Base-by-base conservation (phyloP, 37 sponge, comb jelly and placozoan genomes). In the Eunapius fragilis region DNA sequence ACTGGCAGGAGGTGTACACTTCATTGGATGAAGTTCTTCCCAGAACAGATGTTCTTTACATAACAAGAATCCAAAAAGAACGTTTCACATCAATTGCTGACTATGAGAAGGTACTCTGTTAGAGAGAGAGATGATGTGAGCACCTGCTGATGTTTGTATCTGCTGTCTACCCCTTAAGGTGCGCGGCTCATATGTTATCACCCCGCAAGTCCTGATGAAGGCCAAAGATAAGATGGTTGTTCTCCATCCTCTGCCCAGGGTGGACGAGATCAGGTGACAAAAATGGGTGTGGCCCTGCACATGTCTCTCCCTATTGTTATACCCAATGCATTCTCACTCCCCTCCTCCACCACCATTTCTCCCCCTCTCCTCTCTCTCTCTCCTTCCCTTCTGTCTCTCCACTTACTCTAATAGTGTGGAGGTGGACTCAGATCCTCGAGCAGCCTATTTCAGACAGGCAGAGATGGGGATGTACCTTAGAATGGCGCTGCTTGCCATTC, bases 391-490 rank as follows among this genome's bases (percentile, higher is more conserved):
- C 17, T 58, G 58, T 19, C 58, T 58, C 58, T 19, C 58, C 6
- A 12, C 58, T 45, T 9, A 19, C 58, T 19, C 58, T 11, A 41
- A 41, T 6, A 97, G 98, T 90, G 84, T 85, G 87, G 97, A 97
- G 27, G 94, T 98, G 28, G 99, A 98, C 78, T 86, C 94, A 12
- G 99, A 98, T 73, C 97, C 97, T 6, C 67, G 99, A 30, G 99
- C 99, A 17, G 99, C 94, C 32, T 98, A 98, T 87, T 98, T 98
- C 88, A 82, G 99, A 67, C 99, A 98, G 68, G 99, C 96, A 24
- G 94, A 97, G 72, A 89, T 95, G 86, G 99, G 99, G 4, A 95
- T 98, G 92, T 98, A 98, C 76, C 86, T 98, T 0, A 45, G 99
- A 13, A 98, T 98, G 97, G 99, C 99, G 3, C 91, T 98, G 31